Conservation (phyloP, 2,888 invertebrate genomes). For the Chymomyza amoena region DNA sequence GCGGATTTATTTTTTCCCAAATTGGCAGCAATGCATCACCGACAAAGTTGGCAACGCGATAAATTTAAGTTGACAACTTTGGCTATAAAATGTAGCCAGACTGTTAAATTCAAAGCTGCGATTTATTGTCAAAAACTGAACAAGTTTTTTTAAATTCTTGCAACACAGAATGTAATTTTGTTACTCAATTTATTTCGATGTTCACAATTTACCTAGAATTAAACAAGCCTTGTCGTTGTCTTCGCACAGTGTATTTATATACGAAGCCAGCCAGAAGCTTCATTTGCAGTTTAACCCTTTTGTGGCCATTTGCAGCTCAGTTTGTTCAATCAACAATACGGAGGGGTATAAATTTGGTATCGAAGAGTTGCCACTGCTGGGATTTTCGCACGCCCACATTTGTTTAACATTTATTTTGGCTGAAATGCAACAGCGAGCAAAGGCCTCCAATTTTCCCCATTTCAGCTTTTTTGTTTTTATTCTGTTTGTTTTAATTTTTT, state of each 20-base stretch:
- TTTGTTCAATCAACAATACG: not conserved
- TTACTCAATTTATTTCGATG: too few species aligned
- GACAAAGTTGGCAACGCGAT: too few species aligned
- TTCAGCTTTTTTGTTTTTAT: conserved; percentile 5
- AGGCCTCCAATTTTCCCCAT: conserved; percentile 22
- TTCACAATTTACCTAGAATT: too few species aligned
- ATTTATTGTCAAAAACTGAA: too few species aligned
- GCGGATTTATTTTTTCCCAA: too few species aligned
- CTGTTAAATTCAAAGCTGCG: too few species aligned
- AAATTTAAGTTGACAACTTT: too few species aligned
- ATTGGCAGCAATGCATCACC: too few species aligned
- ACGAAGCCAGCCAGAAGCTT: not conserved
- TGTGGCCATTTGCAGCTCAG: not conserved
- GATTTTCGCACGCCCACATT: conserved; percentile 3
- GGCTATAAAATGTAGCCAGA: too few species aligned
- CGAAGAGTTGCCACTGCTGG: not conserved
- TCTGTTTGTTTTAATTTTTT: not conserved
- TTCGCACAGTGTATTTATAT: not conserved
- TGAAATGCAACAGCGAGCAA: conserved; percentile 1
- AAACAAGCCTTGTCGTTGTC: too few species aligned
- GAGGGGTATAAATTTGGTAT: not conserved
- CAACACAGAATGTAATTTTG: too few species aligned
- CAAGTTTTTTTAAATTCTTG: too few species aligned
- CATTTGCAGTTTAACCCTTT: not conserved
- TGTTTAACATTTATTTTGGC: not conserved